These are phyloP conservation scores for Hestina assimilis DNA, from an alignment of 1,140 invertebrate genomes.

Conservation along the genomic window DNA sequence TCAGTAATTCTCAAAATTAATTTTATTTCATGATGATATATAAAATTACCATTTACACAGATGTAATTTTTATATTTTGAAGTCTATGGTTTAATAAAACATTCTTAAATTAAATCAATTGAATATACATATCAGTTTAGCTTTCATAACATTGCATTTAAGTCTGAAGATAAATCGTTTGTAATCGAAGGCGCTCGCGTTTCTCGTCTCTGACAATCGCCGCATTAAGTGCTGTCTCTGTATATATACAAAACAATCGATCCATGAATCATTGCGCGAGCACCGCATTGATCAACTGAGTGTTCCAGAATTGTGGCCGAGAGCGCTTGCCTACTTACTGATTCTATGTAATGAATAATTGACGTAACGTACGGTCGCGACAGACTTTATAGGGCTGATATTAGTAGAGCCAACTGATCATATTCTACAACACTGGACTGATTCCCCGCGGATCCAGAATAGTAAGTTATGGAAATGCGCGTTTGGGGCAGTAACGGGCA, in stretches of 20 bases:
- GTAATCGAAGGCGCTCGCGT: constrained; percentile 15
- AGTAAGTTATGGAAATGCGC: constrained; percentile 77
- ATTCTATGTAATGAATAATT: constrained; percentile 53
- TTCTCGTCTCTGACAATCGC: constrained; percentile 16
- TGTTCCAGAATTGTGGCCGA: constrained; percentile 35
- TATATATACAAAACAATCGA: constrained; percentile 39
- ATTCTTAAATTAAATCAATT: too few species aligned
- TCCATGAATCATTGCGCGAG: constrained; percentile 42
- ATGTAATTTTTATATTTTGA: too few species aligned
- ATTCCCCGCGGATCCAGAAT: constrained; percentile 74
- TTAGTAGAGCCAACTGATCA: constrained; percentile 55
- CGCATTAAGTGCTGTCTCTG: constrained; percentile 16
- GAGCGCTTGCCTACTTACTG: constrained; percentile 34
- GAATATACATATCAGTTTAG: not conserved
- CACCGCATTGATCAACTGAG: constrained; percentile 31
- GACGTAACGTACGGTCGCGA: constrained; percentile 36
- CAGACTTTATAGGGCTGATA: constrained; percentile 53
- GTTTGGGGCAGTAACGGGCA: constrained; percentile 74
- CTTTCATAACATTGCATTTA: not conserved
- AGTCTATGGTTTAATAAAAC: too few species aligned
- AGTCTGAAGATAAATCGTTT: not conserved
- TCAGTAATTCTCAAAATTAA: too few species aligned
- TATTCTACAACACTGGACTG: constrained; percentile 65
- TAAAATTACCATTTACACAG: too few species aligned
- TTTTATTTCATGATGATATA: too few species aligned